phyloP scores from a whole-genome alignment of 2,113 vertebrate species.

The Phodopus roborovskii region DNA sequence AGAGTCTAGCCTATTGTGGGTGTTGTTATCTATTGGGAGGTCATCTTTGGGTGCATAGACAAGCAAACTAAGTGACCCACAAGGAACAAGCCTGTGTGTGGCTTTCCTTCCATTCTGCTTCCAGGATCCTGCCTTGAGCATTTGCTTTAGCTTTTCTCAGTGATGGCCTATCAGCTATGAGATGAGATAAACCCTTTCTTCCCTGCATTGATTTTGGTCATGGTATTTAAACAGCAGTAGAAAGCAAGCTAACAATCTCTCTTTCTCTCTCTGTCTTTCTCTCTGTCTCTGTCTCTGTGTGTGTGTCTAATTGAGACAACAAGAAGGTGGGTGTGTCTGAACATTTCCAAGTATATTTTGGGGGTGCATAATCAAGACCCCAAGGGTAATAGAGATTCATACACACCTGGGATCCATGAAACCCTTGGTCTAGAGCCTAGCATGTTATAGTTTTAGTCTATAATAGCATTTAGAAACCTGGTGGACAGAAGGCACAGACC shows the following conservation, averaged over 20 bases:
- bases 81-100: not conserved
- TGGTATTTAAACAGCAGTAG: not conserved
- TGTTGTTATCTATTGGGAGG: not conserved
- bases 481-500: not conserved
- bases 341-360: not conserved
- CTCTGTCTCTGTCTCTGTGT: not conserved
- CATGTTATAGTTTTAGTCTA: not conserved
- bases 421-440: too few relatives aligned
- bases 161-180: not conserved
- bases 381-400: not conserved
- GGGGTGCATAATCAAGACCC: not conserved
- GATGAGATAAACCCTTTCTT: not conserved
- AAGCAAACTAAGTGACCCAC: not conserved
- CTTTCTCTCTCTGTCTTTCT: not conserved
- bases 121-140: not conserved
- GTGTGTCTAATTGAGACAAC: not conserved
- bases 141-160: not conserved
- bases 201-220: not conserved
- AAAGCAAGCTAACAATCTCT: not conserved
- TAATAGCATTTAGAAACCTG: not conserved
- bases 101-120: too few relatives aligned
- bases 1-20: not conserved
- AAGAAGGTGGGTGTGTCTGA: not conserved
- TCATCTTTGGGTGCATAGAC: not conserved
- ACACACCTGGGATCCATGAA: not conserved